These are phyloP conservation scores for Lasioglossum calceatum DNA, from an alignment of 2,888 invertebrate genomes.

Conservation along the genomic window DNA sequence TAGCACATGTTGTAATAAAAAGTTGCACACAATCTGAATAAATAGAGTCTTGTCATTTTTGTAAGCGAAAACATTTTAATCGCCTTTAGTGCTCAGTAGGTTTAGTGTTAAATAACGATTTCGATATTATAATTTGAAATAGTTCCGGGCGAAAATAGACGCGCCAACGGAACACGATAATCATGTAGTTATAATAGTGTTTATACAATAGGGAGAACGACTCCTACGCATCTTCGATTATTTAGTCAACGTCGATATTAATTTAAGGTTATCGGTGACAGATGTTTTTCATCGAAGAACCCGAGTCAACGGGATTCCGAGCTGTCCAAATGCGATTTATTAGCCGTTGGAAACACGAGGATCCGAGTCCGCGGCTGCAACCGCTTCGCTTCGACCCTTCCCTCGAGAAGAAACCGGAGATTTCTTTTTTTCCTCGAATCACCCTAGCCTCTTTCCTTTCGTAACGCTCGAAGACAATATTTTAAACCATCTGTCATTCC, in stretches of 20 bases:
- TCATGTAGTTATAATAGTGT: not conserved
- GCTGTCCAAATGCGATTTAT: slow-evolving; percentile 70
- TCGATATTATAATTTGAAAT: too few species aligned
- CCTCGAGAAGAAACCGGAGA: slow-evolving; percentile 67
- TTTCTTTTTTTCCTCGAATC: slow-evolving; percentile 35
- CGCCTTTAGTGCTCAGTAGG: too few species aligned
- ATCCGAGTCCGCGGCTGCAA: not conserved
- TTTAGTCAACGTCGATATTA: not conserved
- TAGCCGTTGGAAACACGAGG: slow-evolving; percentile 72
- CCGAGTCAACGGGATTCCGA: slow-evolving; percentile 59
- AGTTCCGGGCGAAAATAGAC: too few species aligned
- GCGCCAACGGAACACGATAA: not conserved
- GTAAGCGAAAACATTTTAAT: too few species aligned
- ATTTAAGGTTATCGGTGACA: slow-evolving; percentile 50
- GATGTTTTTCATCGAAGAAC: slow-evolving; percentile 71
- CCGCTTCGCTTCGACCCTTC: slow-evolving; percentile 30
- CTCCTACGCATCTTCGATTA: not conserved
- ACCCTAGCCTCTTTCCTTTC: slow-evolving; percentile 24
- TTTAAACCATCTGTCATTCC: not conserved
- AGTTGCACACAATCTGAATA: too few species aligned
- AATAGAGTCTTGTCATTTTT: too few species aligned
- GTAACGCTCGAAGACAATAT: not conserved
- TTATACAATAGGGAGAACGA: not conserved
- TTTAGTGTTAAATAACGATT: too few species aligned
- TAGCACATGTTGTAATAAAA: too few species aligned